Evolutionary conservation across 2,797 vertebrate species (phyloP).

Genomic region (Schizopygopsis malacanthus): DNA sequence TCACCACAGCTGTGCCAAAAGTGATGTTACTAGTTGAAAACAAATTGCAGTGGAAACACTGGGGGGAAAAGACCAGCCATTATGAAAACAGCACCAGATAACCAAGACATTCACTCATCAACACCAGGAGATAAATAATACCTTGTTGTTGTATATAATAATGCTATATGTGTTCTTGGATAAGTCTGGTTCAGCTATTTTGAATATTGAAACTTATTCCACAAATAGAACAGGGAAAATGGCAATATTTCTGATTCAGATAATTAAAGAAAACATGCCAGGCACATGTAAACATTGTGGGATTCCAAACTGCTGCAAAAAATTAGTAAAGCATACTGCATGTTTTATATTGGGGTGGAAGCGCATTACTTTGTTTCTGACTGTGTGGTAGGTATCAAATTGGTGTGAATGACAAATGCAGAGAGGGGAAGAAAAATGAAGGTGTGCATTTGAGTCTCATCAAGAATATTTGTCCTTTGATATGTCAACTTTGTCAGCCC

Average conservation of each 20-base stretch:
- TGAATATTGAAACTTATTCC: not conserved
- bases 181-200: not conserved
- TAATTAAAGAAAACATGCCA: not conserved
- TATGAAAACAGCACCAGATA: not conserved
- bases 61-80: too few species aligned
- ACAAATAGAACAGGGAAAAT: not conserved
- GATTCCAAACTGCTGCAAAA: not conserved
- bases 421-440: not conserved
- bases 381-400: not conserved
- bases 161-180: not conserved
- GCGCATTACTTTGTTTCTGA: not conserved
- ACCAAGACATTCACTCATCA: not conserved
- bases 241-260: constrained; percentile 5
- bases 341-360: not conserved
- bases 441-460: not conserved
- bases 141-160: not conserved
- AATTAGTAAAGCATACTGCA: too few species aligned
- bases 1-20: not conserved
- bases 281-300: not conserved
- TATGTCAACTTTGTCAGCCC: not conserved
- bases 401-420: not conserved
- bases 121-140: not conserved
- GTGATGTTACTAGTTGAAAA: not conserved
- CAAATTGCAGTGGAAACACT: not conserved
- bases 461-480: constrained; percentile 7